Evolutionary conservation across 2,113 vertebrate genomes (phyloP).

Genomic region (Nibea coibor): DNA sequence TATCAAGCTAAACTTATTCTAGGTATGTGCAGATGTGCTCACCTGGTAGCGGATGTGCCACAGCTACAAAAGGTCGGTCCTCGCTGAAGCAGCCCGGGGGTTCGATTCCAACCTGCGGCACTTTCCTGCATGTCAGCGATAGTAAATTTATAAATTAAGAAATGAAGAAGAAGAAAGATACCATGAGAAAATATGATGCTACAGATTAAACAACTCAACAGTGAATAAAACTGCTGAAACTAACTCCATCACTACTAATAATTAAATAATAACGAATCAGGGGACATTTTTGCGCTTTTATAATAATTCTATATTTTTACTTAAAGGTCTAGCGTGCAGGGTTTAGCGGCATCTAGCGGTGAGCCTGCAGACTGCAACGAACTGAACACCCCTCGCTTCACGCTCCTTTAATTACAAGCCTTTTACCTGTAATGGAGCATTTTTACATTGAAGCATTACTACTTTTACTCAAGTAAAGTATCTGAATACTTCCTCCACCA

Average conservation of each 20-base stretch:
- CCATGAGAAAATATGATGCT: too few relatives aligned
- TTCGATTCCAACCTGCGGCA: too few relatives aligned
- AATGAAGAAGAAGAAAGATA: neutral
- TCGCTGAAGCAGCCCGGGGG: too few relatives aligned
- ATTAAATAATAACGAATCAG: neutral
- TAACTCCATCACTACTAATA: neutral
- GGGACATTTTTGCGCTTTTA: neutral
- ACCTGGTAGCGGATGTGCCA: too few relatives aligned
- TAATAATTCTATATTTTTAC: neutral
- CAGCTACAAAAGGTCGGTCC: too few relatives aligned
- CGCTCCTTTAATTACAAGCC: neutral
- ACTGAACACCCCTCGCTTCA: too few relatives aligned
- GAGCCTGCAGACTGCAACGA: too few relatives aligned
- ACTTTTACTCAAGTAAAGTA: neutral
- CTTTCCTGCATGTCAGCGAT: too few relatives aligned
- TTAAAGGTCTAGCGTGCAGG: too few relatives aligned
- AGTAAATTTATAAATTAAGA: neutral
- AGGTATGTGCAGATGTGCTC: too few relatives aligned
- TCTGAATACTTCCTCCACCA: neutral
- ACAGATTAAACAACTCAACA: neutral
- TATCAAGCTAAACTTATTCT: too few relatives aligned
- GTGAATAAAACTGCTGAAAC: neutral
- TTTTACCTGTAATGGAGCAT: neutral
- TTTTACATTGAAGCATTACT: neutral
- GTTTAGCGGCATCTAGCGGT: too few relatives aligned